Evolutionary conservation across 1,140 invertebrate species (phyloP), one percentile per base, ranked within the genome.

Genomic region (Harpegnathos saltator): DNA sequence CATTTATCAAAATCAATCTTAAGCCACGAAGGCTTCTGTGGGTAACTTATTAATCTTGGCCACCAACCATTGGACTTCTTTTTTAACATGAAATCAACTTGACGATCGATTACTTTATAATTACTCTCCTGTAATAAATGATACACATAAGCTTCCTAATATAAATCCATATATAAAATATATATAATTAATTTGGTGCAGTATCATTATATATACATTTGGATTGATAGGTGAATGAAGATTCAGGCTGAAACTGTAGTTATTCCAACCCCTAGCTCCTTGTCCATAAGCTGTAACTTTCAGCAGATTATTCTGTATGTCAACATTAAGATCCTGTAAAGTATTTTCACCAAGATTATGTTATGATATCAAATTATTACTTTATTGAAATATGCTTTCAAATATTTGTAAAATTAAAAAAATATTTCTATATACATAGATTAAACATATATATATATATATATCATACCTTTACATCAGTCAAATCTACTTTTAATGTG

Each of bases 11-110:
- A 94, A 89, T 92, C 91, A 74, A 94, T 96, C 95, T 98, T 99
- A 1, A 99, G 93, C 98, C 98, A 99, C 0, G 96, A 96, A 2
- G 97, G 97, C 92, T 98, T 99, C 89, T 97, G 96, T 17, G 96
- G 96, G 80, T 97, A 95, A 65, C 96, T 95, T 5, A 96, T 97
- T 33, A 99, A 92, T 75, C 98, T 94, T 1, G 97, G 97, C 98
- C 98, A 99, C 96, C 96, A 98, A 29, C 95, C 96, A 17, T 94
- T 93, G 59, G 95, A 94, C 62, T 94, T 93, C 92, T 99, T 99
- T 63, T 95, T 95, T 59, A 99, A 94, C 1, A 95, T 92, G 90
- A 98, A 95, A 83, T 98, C 97, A 29, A 99, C 96, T 91, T 97
- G 96, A 65, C 96, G 96, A 83, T 97, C 97, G 75, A 95, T 96